phyloP scores from a whole-genome alignment of 2,888 invertebrate species.

The Spisula subtruncata region DNA sequence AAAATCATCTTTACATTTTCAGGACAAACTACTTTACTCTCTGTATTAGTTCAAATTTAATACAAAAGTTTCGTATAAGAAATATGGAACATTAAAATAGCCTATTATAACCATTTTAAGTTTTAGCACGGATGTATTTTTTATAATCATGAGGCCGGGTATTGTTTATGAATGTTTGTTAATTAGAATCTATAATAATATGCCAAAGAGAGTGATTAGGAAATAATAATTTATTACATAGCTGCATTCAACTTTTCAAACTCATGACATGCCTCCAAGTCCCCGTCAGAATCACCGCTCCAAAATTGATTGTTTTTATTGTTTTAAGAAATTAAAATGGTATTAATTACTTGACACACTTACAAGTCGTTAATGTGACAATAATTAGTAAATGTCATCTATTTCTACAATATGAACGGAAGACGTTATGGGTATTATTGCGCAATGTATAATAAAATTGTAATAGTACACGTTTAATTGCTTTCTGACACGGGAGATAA shows the following conservation, averaged over 20 bases:
- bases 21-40: too few species aligned
- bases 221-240: background rate
- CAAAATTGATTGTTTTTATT: background rate
- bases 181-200: too few species aligned
- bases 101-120: too few species aligned
- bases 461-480: conserved; percentile 51
- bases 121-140: too few species aligned
- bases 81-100: too few species aligned
- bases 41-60: too few species aligned
- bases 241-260: background rate
- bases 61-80: too few species aligned
- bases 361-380: conserved; percentile 28
- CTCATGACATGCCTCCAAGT: background rate
- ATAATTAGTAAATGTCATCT: conserved; percentile 30
- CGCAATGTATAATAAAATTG: conserved; percentile 53
- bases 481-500: conserved; percentile 62
- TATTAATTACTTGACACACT: conserved; percentile 20
- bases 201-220: background rate
- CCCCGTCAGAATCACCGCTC: too few species aligned
- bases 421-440: conserved; percentile 63
- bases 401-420: conserved; percentile 34
- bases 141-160: too few species aligned
- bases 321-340: background rate
- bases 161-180: too few species aligned
- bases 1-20: too few species aligned